phyloP scores from a whole-genome alignment of 1,140 invertebrate genomes.

The Phthorimaea operculella region DNA sequence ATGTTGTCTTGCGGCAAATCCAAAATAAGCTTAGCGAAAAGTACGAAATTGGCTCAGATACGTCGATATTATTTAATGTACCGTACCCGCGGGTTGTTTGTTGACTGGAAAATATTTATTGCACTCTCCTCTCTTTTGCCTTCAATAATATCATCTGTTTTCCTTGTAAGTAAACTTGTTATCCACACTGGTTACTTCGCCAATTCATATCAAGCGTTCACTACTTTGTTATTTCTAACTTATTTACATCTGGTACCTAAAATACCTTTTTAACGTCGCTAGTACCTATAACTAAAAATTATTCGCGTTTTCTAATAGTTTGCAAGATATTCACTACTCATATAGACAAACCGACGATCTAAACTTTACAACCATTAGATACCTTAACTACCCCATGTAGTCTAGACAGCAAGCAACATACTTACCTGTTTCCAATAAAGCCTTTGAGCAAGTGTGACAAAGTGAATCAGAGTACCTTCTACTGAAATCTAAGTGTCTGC shows the following conservation, averaged over 20 bases:
- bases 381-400: conserved; percentile 2
- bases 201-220: neutral
- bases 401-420: neutral
- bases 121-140: conserved; percentile 24
- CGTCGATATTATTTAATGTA: conserved; percentile 55
- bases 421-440: conserved; percentile 15
- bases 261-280: no score
- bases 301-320: no score
- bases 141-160: conserved; percentile 23
- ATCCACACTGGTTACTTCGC: neutral
- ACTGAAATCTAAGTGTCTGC: conserved; percentile 11
- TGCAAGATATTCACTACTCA: no score
- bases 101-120: conserved; percentile 45
- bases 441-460: conserved; percentile 14
- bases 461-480: conserved; percentile 3
- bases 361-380: conserved; percentile 15
- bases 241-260: no score
- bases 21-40: conserved; percentile 51
- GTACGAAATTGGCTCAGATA: conserved; percentile 51
- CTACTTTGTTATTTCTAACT: no score
- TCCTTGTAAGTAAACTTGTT: conserved; percentile 7
- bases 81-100: conserved; percentile 35
- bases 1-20: conserved; percentile 41
- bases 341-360: no score
- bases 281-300: no score